Conservation (phyloP, 2,888 invertebrate species). For the Macropis europaea region DNA sequence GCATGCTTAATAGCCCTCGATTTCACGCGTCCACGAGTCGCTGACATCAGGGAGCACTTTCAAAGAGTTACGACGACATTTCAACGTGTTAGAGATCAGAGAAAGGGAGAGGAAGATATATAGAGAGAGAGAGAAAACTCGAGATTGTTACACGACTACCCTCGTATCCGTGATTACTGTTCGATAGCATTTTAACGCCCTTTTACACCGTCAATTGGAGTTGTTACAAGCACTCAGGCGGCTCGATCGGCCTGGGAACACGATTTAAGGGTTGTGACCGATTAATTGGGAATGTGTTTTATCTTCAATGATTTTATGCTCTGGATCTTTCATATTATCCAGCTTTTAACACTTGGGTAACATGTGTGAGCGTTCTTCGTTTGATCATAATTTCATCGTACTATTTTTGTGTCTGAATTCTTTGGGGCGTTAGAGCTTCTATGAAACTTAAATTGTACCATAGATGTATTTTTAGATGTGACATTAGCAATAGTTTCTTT, state of each 20-base stretch:
- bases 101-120: not conserved
- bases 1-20: not conserved
- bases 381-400: too few species aligned
- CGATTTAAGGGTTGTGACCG: not conserved
- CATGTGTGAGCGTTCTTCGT: too few species aligned
- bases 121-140: not conserved
- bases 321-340: too few species aligned
- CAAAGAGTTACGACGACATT: not conserved
- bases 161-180: slow-evolving; percentile 2
- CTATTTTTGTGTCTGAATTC: too few species aligned
- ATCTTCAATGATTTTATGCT: too few species aligned
- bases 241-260: not conserved
- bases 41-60: not conserved
- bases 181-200: not conserved
- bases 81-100: not conserved
- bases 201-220: not conserved
- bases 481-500: too few species aligned
- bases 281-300: not conserved
- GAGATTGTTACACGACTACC: not conserved
- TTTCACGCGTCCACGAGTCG: slow-evolving; percentile 2
- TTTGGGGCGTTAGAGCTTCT: too few species aligned
- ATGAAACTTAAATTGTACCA: too few species aligned
- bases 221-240: not conserved
- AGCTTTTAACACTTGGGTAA: too few species aligned
- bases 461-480: too few species aligned